Evolutionary conservation across 2,113 vertebrate genomes (phyloP), one percentile per base, ranked within the genome.

Genomic region (Leiothrix lutea): DNA sequence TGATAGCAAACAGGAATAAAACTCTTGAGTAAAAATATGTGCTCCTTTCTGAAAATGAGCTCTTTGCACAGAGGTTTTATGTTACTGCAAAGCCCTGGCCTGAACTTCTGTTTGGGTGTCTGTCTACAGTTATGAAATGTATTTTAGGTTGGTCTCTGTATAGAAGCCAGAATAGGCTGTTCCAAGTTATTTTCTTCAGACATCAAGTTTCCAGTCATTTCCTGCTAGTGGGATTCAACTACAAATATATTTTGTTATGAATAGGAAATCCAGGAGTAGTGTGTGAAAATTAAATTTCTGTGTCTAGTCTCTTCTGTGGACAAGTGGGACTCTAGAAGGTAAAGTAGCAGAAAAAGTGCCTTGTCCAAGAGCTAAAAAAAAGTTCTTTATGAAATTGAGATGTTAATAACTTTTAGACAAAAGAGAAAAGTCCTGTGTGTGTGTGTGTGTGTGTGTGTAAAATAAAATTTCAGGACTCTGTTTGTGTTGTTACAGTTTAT

Each of bases 401-500:
- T 21, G 4, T 17, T 83, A 38, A 31, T 51, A 22, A 21, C 12
- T 65, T 69, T 7, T 51, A 66, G 18, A 35, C 20, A n/a, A 56
- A 65, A 33, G 7, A 11, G 3, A 8, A 15, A 8, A 15, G 11
- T 44, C 6, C 1, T 51, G 24, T 51, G 12, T 19, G 12, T 56
- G 7, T 74, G 28, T 58, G 12, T 19, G 12, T n/a, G n/a, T n/a
- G n/a, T 56, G 7, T 56, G 7, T 74, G 28, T 58, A 40, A 66
- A 88, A 58, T 44, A 29, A 88, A 72, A 75, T 29, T 4, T 70
- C 33, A 35, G 44, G 54, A 0, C 24, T 83, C 23, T 90, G 3
- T 79, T 61, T 96, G 33, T 91, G 58, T 95, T 78, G 38, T 95
- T 88, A 23, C 97, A 99, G 99, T 99, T 66, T 99, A 99, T 93